phyloP scores from a whole-genome alignment of 2,797 vertebrate genomes.

The Sebastes paucispinis region DNA sequence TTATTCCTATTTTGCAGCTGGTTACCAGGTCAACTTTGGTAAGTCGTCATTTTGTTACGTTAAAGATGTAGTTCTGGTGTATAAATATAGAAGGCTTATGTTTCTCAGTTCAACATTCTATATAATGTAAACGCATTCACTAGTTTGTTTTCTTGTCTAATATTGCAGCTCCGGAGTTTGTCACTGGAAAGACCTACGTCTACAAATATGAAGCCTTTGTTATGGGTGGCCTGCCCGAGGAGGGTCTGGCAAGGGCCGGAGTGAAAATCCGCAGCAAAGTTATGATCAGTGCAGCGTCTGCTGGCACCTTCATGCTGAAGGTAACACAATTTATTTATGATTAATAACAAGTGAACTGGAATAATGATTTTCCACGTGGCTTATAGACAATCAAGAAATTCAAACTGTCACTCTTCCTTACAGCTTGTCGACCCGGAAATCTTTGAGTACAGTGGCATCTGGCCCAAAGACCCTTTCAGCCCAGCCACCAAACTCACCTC shows the following conservation, averaged over 20 bases:
- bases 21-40: conserved; percentile 70
- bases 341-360: background rate
- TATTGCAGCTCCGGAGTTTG: conserved; percentile 76
- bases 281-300: conserved; percentile 72
- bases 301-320: conserved; percentile 80
- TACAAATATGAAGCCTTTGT: conserved; percentile 83
- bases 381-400: background rate
- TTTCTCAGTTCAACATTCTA: background rate
- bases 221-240: conserved; percentile 79
- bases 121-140: background rate
- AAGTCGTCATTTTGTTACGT: conserved; percentile 42
- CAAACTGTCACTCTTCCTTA: conserved; percentile 10
- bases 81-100: background rate
- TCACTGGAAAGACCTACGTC: conserved; percentile 69
- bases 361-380: background rate
- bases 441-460: conserved; percentile 84
- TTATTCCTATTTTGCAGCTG: conserved; percentile 58
- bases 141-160: background rate
- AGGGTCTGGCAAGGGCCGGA: conserved; percentile 82
- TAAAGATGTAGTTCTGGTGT: background rate
- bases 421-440: conserved; percentile 78
- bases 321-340: conserved; percentile 56
- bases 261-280: conserved; percentile 84
- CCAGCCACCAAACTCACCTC: conserved; percentile 78
- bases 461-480: conserved; percentile 76